phyloP scores from a whole-genome alignment of 2,113 vertebrate genomes.

The Heptranchias perlo region DNA sequence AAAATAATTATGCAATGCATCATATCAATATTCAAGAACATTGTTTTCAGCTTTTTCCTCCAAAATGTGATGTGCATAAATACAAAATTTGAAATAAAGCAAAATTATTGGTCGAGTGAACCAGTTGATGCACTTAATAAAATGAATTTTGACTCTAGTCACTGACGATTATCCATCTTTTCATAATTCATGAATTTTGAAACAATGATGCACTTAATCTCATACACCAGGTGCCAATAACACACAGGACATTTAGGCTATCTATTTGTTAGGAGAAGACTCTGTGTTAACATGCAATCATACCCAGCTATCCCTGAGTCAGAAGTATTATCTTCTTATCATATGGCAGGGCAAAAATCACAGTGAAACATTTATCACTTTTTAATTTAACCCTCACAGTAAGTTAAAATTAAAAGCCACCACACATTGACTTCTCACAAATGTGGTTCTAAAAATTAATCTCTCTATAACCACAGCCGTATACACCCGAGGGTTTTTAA shows the following conservation, averaged over 20 bases:
- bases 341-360: background rate
- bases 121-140: background rate
- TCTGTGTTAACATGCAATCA: background rate
- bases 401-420: background rate
- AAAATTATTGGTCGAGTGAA: background rate
- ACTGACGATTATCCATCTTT: background rate
- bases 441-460: background rate
- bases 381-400: background rate
- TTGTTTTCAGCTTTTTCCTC: background rate
- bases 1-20: background rate
- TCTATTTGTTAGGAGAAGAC: background rate
- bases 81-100: background rate
- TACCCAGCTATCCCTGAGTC: background rate
- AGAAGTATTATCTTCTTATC: background rate
- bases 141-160: background rate
- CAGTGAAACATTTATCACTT: background rate
- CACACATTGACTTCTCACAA: background rate
- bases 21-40: background rate
- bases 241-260: background rate
- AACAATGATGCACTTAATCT: background rate
- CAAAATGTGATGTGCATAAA: background rate
- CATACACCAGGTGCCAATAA: too few species aligned
- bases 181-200: constrained; percentile 17
- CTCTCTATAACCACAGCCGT: background rate
- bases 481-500: background rate